A percentile compares a stretch with the other conserved stretches of the same genome.
phyloP scores from a whole-genome alignment of 1,140 invertebrate species.

The Oryctes rhinoceros region DNA sequence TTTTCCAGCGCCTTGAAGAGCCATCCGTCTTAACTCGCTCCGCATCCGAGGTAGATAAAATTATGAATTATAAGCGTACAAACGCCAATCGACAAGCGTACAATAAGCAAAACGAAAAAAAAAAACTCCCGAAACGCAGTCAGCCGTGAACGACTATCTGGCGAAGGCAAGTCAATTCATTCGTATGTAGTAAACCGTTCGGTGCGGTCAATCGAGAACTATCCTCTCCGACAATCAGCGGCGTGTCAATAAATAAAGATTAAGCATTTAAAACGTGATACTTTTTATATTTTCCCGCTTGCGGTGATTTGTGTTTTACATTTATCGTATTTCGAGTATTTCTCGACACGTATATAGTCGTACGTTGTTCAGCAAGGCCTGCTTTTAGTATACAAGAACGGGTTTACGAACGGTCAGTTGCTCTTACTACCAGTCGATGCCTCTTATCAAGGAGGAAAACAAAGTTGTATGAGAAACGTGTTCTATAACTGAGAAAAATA shows the following conservation, averaged over 20 bases:
- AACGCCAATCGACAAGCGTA: background rate
- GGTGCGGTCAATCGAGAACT: background rate
- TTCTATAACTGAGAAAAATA: background rate
- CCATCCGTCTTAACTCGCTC: background rate
- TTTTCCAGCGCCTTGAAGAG: background rate
- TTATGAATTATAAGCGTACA: background rate
- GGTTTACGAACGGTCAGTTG: too few relatives aligned
- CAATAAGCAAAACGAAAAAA: background rate
- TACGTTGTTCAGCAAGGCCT: too few relatives aligned
- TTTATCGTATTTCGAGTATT: too few relatives aligned
- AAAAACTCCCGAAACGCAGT: background rate
- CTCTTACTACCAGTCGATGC: too few relatives aligned
- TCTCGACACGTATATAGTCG: too few relatives aligned
- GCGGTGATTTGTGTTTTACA: too few relatives aligned
- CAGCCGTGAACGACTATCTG: background rate
- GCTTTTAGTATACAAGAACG: too few relatives aligned
- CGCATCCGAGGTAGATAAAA: background rate
- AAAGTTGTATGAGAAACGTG: too few relatives aligned
- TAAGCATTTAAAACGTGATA: background rate
- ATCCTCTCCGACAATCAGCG: background rate
- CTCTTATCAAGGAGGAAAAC: too few relatives aligned
- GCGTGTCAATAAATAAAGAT: background rate
- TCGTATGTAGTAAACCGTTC: background rate
- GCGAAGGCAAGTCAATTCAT: background rate
- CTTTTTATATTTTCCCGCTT: background rate